Evolutionary conservation across 1,140 invertebrate species (phyloP).

Genomic region (Whitmania pigra): DNA sequence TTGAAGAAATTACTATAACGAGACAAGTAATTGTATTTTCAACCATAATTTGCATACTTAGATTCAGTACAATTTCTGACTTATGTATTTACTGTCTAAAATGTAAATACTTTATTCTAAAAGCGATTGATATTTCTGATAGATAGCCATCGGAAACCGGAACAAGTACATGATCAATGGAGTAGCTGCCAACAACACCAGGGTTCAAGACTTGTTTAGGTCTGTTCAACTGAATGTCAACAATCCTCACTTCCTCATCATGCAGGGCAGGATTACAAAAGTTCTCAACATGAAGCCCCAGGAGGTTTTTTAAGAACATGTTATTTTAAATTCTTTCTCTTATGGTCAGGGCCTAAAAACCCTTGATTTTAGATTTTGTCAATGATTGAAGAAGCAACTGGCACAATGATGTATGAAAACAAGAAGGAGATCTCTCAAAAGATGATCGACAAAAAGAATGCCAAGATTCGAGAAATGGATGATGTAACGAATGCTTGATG

Average conservation of each 20-base stretch:
- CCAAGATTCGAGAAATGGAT: constrained; percentile 73
- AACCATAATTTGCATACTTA: not conserved
- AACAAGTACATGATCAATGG: constrained; percentile 94
- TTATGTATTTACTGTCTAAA: not conserved
- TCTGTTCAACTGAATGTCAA: constrained; percentile 96
- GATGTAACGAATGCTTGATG: constrained; percentile 48
- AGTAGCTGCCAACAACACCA: constrained; percentile 70
- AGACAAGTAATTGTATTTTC: constrained; percentile 55
- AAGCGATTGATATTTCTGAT: constrained; percentile 24
- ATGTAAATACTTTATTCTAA: no score
- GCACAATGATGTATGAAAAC: constrained; percentile 89
- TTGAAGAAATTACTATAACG: constrained; percentile 81
- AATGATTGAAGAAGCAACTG: constrained; percentile 98
- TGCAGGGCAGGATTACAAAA: constrained; percentile 98
- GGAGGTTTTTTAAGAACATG: constrained; percentile 53
- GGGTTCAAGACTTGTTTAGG: constrained; percentile 84
- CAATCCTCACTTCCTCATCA: constrained; percentile 98
- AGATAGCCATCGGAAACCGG: constrained; percentile 52
- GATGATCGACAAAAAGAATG: constrained; percentile 86
- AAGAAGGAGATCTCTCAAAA: constrained; percentile 78
- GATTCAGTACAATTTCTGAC: not conserved
- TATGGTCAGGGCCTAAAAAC: not conserved
- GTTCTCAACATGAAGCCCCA: constrained; percentile 96
- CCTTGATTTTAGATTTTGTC: constrained; percentile 60
- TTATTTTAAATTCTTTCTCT: not conserved